These are phyloP conservation scores for Poecilia latipinna DNA, from an alignment of 2,113 vertebrate species.

Conservation along the genomic window DNA sequence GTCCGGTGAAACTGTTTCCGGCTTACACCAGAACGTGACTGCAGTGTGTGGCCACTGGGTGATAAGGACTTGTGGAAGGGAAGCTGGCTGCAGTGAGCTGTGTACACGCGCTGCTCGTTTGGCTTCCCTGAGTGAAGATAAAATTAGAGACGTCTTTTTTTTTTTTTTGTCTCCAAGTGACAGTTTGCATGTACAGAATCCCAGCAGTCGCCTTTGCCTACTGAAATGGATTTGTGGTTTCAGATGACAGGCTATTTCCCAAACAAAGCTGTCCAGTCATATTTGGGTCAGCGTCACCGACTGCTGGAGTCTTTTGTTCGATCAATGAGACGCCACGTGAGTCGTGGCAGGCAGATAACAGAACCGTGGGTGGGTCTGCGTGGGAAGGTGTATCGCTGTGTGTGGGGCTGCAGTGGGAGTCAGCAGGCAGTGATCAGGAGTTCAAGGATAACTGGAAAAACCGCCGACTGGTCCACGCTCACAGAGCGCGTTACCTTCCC, in stretches of 20 bases:
- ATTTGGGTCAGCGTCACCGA: not conserved
- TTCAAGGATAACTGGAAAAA: constrained; percentile 40
- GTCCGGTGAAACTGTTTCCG: not conserved
- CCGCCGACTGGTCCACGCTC: not conserved
- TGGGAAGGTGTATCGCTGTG: constrained; percentile 17
- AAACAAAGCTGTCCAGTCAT: not conserved
- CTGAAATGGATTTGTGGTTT: not conserved
- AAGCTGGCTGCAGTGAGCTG: not conserved
- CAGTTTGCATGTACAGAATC: not conserved
- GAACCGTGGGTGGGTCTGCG: constrained; percentile 35
- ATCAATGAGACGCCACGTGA: constrained; percentile 46
- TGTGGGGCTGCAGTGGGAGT: not conserved
- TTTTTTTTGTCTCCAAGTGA: not conserved
- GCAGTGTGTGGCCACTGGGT: not conserved
- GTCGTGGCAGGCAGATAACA: not conserved
- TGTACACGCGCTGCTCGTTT: not conserved
- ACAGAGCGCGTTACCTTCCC: not conserved
- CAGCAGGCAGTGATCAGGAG: constrained; percentile 4
- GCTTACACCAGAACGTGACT: not conserved
- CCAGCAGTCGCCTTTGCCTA: not conserved
- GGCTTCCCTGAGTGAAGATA: not conserved
- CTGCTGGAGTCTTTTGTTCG: constrained; percentile 8
- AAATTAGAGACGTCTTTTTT: not conserved
- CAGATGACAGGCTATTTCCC: not conserved
- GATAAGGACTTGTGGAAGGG: not conserved